These are phyloP conservation scores for Galbula dea DNA, from an alignment of 2,113 vertebrate genomes.

Conservation along the genomic window DNA sequence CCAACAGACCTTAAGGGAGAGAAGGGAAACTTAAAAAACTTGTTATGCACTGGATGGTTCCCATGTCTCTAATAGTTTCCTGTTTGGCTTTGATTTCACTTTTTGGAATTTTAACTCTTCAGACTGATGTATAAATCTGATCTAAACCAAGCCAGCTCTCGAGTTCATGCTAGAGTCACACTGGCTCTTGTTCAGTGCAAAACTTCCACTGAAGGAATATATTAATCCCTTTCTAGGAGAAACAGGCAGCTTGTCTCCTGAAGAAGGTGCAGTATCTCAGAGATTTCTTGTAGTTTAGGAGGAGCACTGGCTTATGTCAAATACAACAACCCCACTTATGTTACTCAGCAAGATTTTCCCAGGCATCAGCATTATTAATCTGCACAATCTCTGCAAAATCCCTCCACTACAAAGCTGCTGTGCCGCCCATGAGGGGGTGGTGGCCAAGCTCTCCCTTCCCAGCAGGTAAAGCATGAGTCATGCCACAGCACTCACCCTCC, in stretches of 20 bases:
- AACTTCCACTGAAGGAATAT: neutral
- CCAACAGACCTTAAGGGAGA: neutral
- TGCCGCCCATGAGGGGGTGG: neutral
- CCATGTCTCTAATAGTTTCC: neutral
- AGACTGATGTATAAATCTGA: neutral
- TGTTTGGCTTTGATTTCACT: neutral
- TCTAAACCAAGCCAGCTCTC: neutral
- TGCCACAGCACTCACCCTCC: neutral
- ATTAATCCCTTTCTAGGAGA: neutral
- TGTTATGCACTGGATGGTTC: neutral
- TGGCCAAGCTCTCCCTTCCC: neutral
- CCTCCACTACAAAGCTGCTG: neutral
- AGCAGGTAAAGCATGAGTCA: rapidly evolving
- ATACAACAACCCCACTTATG: neutral
- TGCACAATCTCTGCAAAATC: neutral
- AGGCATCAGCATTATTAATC: neutral
- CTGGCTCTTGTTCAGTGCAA: neutral
- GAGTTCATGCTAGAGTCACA: neutral
- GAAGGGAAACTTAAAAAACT: neutral
- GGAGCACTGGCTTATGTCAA: neutral
- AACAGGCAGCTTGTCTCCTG: neutral
- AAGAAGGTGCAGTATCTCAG: neutral
- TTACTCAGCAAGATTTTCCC: neutral
- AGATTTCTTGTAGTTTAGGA: neutral
- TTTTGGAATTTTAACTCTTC: neutral